These are phyloP conservation scores for Dryas iulia DNA, from an alignment of 1,140 invertebrate species.

Conservation along the genomic window DNA sequence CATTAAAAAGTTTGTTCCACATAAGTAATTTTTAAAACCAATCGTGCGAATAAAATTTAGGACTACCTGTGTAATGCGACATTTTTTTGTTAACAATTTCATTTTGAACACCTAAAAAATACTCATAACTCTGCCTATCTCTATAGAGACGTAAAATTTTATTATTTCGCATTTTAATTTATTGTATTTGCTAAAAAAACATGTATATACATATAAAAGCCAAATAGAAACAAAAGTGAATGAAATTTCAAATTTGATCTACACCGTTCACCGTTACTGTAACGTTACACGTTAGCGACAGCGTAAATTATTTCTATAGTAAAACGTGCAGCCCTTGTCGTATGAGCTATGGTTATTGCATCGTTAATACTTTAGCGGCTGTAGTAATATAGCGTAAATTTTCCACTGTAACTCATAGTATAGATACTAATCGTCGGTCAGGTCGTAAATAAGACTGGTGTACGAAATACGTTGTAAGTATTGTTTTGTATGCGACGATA, in stretches of 20 bases:
- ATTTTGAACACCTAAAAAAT: not conserved
- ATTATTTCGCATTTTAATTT: constrained; percentile 34
- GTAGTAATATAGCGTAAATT: not conserved
- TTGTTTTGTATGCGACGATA: not conserved
- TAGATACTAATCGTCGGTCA: not conserved
- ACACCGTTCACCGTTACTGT: not conserved
- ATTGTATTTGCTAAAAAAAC: constrained; percentile 27
- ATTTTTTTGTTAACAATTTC: not conserved
- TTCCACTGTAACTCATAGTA: not conserved
- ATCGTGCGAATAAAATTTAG: not conserved
- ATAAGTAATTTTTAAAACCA: no score
- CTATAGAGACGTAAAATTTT: constrained; percentile 8
- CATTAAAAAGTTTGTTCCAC: no score
- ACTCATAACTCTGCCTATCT: not conserved
- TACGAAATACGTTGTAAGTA: not conserved
- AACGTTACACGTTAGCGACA: not conserved
- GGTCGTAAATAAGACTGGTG: not conserved
- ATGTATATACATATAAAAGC: not conserved
- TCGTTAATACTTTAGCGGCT: not conserved
- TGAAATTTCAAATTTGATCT: not conserved
- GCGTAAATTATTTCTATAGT: constrained; percentile 1
- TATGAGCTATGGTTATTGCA: not conserved
- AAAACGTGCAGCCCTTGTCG: not conserved
- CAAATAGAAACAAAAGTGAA: not conserved
- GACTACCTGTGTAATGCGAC: not conserved